Conservation (phyloP, 2,113 vertebrate genomes). For the Anas platyrhynchos region DNA sequence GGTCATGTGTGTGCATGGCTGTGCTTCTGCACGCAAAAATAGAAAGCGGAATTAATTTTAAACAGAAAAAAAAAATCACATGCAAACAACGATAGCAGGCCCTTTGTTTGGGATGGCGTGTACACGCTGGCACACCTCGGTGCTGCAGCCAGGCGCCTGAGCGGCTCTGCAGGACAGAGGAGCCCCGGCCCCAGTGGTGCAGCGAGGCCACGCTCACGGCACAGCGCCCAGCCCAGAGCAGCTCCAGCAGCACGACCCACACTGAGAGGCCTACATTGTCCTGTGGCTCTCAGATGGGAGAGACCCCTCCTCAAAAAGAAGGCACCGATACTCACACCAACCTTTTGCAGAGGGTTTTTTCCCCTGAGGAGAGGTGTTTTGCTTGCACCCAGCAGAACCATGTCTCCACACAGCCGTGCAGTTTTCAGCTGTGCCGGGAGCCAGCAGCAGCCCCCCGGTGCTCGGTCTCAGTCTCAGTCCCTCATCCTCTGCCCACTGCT, state of each 20-base stretch:
- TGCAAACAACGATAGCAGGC: not conserved
- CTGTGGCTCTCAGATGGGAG: rapidly evolving
- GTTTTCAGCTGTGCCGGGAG: not conserved
- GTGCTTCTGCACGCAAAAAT: not conserved
- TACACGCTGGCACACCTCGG: not conserved
- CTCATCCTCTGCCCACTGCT: not conserved
- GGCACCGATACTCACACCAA: not conserved
- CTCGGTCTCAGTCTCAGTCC: not conserved
- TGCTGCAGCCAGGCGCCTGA: not conserved
- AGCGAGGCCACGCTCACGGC: not conserved
- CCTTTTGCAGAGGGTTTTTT: not conserved
- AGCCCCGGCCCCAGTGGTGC: not conserved
- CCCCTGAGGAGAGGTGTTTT: not conserved
- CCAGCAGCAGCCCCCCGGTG: not conserved
- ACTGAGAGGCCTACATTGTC: not conserved
- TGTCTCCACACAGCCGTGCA: not conserved
- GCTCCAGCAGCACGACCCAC: rapidly evolving
- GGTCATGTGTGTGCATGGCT: not conserved
- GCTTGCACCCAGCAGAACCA: not conserved
- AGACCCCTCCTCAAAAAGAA: not conserved
- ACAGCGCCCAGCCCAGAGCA: not conserved
- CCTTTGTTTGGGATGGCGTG: not conserved
- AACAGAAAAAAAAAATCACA: not conserved
- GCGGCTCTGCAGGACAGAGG: not conserved
- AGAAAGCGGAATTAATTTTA: not conserved